phyloP scores from a whole-genome alignment of 2,113 vertebrate species.

The Onychorhynchus coronatus region DNA sequence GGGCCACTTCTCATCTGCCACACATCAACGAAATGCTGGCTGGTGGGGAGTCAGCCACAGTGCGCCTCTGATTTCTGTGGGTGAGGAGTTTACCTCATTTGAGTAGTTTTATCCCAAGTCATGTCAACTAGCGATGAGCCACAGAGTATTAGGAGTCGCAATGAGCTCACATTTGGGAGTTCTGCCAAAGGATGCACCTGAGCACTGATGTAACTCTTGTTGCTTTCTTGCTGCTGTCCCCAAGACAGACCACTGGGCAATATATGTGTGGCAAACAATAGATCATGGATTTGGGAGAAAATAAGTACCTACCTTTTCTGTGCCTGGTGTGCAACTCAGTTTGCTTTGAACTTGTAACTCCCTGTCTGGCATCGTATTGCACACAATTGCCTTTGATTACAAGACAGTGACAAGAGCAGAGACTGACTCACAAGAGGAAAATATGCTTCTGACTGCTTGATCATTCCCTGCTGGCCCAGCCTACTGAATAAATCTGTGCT shows the following conservation, averaged over 20 bases:
- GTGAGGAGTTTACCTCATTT: not conserved
- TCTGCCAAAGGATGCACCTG: not conserved
- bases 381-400: not conserved
- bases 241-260: not conserved
- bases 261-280: not conserved
- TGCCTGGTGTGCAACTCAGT: not conserved
- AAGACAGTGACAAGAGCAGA: not conserved
- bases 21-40: not conserved
- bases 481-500: not conserved
- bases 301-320: not conserved
- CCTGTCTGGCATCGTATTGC: not conserved
- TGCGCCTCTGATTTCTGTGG: not conserved
- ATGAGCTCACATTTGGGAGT: not conserved
- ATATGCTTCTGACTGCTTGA: not conserved
- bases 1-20: not conserved
- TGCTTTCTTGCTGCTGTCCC: not conserved
- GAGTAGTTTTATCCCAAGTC: not conserved
- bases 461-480: not conserved
- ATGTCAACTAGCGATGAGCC: not conserved
- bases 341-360: not conserved
- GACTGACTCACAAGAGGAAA: not conserved
- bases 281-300: not conserved
- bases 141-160: not conserved
- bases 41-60: not conserved
- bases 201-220: not conserved